Conservation (phyloP, 1,140 invertebrate species). For the Bombus confusus region DNA sequence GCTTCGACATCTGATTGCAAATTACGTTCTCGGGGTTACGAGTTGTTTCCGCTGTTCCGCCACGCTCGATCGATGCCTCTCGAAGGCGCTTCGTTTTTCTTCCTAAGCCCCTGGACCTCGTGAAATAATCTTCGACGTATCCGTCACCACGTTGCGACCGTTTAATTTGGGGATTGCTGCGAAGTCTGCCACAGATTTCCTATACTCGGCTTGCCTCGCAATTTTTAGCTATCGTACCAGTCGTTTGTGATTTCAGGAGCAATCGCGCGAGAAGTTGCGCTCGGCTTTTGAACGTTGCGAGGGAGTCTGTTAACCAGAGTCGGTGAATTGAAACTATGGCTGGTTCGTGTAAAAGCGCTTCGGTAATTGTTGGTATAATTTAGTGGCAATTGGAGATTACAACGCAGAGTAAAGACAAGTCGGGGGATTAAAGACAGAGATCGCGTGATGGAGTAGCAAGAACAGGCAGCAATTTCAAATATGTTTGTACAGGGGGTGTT, state of each 20-base stretch:
- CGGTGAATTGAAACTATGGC: neutral
- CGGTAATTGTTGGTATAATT: neutral
- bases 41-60: constrained; percentile 12
- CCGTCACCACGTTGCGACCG: neutral
- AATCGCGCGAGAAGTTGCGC: neutral
- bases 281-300: neutral
- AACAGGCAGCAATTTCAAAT: neutral
- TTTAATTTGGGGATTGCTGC: neutral
- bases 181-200: neutral
- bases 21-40: constrained; percentile 47
- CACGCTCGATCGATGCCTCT: constrained; percentile 37
- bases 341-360: neutral
- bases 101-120: neutral
- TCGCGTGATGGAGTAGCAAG: neutral
- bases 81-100: neutral
- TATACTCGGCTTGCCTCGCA: too few species aligned
- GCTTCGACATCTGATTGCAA: constrained; percentile 64
- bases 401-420: neutral
- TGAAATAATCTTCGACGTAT: constrained; percentile 9
- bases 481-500: too few species aligned
- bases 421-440: neutral
- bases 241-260: neutral
- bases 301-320: neutral
- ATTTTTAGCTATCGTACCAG: neutral
- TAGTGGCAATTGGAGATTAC: neutral